phyloP scores from a whole-genome alignment of 2,113 vertebrate species.

The Parus major region DNA sequence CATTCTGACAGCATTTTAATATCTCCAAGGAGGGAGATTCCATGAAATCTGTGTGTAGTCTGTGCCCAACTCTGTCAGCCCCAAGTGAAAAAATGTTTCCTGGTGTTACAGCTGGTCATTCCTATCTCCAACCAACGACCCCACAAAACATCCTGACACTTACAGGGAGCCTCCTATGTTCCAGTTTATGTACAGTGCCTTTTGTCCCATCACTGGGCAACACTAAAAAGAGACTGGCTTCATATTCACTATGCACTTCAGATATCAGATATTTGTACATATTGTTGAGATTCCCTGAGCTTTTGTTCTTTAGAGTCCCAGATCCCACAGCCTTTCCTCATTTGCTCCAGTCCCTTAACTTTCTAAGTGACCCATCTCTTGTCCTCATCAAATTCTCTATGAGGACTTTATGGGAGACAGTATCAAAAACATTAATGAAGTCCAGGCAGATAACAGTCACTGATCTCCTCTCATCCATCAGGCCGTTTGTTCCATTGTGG shows the following conservation, averaged over 20 bases:
- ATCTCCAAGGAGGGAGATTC: background rate
- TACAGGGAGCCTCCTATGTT: background rate
- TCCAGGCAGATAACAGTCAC: background rate
- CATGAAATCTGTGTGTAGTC: background rate
- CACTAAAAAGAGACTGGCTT: background rate
- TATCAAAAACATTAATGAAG: background rate
- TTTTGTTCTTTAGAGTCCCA: background rate
- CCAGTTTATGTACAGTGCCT: background rate
- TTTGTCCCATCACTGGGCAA: background rate
- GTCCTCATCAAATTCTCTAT: background rate
- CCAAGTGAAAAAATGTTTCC: background rate
- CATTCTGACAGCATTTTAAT: background rate
- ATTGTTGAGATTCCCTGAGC: background rate
- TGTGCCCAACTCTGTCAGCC: rapidly evolving
- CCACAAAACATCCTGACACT: background rate
- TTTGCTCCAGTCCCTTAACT: background rate
- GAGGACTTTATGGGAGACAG: background rate
- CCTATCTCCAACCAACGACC: too few species aligned
- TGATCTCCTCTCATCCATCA: background rate
- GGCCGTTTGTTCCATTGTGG: background rate
- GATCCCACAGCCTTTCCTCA: background rate
- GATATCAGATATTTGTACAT: background rate
- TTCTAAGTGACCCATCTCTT: background rate
- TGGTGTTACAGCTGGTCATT: too few species aligned
- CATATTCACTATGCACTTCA: rapidly evolving